These are phyloP conservation scores for Sarcophaga peregrina DNA, from an alignment of 1,140 invertebrate genomes.

Conservation along the genomic window DNA sequence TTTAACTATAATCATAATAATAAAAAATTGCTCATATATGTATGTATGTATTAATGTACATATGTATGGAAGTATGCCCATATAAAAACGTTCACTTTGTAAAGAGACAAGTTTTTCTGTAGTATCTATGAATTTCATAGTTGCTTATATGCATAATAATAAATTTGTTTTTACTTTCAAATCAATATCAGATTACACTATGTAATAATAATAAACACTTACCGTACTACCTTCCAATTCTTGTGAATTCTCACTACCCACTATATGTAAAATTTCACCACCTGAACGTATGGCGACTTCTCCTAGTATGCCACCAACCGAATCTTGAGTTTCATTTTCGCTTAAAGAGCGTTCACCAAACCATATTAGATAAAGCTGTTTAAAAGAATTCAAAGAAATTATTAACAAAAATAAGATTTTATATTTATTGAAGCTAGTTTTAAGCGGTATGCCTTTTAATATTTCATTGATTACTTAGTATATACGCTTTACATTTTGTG, in stretches of 20 bases:
- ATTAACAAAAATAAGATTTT: neutral
- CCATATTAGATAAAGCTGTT: slow-evolving; percentile 61
- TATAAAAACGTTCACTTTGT: neutral
- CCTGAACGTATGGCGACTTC: slow-evolving; percentile 63
- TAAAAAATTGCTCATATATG: slow-evolving; percentile 11
- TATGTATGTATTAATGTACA: neutral
- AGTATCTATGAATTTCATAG: neutral
- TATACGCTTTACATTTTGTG: too few relatives aligned
- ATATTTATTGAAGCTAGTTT: neutral
- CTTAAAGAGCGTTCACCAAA: slow-evolving; percentile 55
- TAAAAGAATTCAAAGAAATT: slow-evolving; percentile 1
- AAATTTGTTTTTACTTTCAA: slow-evolving; percentile 42
- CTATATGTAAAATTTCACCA: slow-evolving; percentile 64
- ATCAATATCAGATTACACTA: slow-evolving; percentile 13
- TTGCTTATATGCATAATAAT: slow-evolving; percentile 33
- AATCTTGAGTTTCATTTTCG: slow-evolving; percentile 63
- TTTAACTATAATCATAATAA: slow-evolving; percentile 11
- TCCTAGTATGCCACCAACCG: slow-evolving; percentile 59
- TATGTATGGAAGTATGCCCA: neutral
- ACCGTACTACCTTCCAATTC: slow-evolving; percentile 63
- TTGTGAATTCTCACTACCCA: slow-evolving; percentile 62
- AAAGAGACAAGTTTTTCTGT: slow-evolving; percentile 15
- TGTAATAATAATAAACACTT: slow-evolving; percentile 45
- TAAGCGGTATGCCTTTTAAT: neutral
- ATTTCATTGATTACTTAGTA: neutral